phyloP scores from a whole-genome alignment of 92 coral and sea anemone genomes.

The Actinostola sp. region DNA sequence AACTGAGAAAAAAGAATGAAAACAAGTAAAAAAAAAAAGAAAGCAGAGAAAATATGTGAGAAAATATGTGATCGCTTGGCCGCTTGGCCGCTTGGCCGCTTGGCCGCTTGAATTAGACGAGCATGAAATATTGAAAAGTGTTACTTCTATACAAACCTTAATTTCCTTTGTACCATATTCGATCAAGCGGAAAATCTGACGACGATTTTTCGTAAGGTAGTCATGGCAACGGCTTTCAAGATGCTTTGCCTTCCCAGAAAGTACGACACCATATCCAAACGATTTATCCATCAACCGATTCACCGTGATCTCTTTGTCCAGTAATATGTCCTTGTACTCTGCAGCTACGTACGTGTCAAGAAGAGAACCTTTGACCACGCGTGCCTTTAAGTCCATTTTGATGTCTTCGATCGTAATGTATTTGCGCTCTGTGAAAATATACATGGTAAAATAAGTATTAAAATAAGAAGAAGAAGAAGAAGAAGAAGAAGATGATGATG shows the following conservation, averaged over 20 bases:
- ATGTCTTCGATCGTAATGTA: slow-evolving; percentile 35
- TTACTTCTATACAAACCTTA: too few relatives aligned
- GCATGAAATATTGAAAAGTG: too few relatives aligned
- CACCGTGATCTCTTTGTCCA: slow-evolving; percentile 32
- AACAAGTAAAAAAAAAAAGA: too few relatives aligned
- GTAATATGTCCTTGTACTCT: slow-evolving; percentile 16
- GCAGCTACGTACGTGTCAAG: slow-evolving; percentile 58
- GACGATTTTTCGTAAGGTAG: slow-evolving; percentile 21
- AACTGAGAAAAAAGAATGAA: too few relatives aligned
- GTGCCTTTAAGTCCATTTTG: slow-evolving; percentile 27
- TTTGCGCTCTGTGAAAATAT: slow-evolving; percentile 33
- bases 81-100: too few relatives aligned
- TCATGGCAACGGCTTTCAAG: slow-evolving; percentile 42
- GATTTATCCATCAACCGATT: slow-evolving; percentile 26
- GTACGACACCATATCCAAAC: slow-evolving; percentile 63
- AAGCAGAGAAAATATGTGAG: too few relatives aligned
- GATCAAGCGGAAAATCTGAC: not conserved
- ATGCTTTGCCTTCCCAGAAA: slow-evolving; percentile 47
- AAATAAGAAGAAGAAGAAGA: too few relatives aligned
- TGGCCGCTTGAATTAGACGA: too few relatives aligned
- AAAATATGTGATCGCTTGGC: too few relatives aligned
- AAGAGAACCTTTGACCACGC: slow-evolving; percentile 40
- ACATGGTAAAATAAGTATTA: too few relatives aligned
- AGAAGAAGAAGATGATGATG: too few relatives aligned
- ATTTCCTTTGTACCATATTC: slow-evolving; percentile 30